Evolutionary conservation across 1,140 invertebrate species (phyloP), one percentile per base, ranked within the genome.

Genomic region (Drosophila melanica): DNA sequence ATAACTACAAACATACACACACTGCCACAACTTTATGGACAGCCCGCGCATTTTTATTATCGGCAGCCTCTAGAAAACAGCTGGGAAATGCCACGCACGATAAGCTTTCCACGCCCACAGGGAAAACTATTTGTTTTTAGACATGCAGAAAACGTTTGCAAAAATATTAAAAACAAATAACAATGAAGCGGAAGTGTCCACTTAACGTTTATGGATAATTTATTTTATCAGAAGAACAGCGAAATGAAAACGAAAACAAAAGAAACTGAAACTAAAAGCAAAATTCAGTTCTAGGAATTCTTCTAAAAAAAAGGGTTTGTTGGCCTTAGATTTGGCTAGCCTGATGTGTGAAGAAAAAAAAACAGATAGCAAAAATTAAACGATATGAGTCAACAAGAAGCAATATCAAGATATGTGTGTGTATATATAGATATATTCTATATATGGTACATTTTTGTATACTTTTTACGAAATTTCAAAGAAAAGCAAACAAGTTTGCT

Each of bases 401-500:
- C 48, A 55, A 77, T 37, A 62, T 10, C 47, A 51, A 27, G 10
- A 53, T 42, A 42, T 33, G 44, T 30, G 42, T 18, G 48, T 60
- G 42, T 18, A 54, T 60, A 50, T 51, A 64, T 41, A 60, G 45
- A 55, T 65, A 62, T 54, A 63, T 57, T 27, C 50, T 55, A 53
- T 55, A 42, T 59, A 50, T 59, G 57, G 47, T 33, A 37, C 12
- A 50, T 57, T 62, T 76, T 58, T 42, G 33, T 27, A 51, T 51
- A 45, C 10, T 48, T 51, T 64, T 45, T 33, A 54, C 51, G 59
- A 67, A 69, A 69, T 82, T 68, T 66, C 48, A 79, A 87, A 76
- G 75, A 87, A 87, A 87, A 74, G 82, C 76, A 87, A 87, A 87
- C 82, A 87, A 87, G 82, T 86, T 86, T 82, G 65, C 65, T 86